These are phyloP conservation scores for Ennomos erosarius DNA, from an alignment of 2,888 invertebrate genomes.

Conservation along the genomic window DNA sequence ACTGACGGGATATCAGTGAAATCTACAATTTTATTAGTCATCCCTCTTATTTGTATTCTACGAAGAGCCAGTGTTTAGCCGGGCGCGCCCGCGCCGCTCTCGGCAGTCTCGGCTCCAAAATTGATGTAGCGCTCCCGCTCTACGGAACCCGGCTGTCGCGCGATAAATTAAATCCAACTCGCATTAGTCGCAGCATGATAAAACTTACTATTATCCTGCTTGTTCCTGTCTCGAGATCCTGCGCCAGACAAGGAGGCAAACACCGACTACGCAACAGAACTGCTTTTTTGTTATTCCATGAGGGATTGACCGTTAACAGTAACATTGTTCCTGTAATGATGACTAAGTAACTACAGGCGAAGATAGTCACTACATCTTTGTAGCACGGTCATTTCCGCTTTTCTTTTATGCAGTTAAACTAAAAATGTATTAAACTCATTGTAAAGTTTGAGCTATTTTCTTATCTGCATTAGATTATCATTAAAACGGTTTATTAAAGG, in stretches of 20 bases:
- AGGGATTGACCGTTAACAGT: conserved; percentile 74
- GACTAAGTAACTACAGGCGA: conserved; percentile 50
- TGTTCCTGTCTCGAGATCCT: conserved; percentile 56
- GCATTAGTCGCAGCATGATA: conserved; percentile 72
- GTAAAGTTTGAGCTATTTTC: conserved; percentile 41
- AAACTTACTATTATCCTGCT: conserved; percentile 70
- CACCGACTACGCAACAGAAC: conserved; percentile 65
- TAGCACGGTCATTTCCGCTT: no score
- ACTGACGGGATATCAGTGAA: conserved; percentile 6
- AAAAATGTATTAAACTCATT: conserved; percentile 37
- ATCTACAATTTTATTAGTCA: conserved; percentile 41
- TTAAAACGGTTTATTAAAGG: conserved; percentile 17
- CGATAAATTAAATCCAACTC: conserved; percentile 82
- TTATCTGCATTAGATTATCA: conserved; percentile 19
- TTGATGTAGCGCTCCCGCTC: conserved; percentile 75
- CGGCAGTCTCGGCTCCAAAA: conserved; percentile 51
- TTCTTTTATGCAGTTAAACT: conserved; percentile 20
- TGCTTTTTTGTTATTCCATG: conserved; percentile 78
- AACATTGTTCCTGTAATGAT: conserved; percentile 75
- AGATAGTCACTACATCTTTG: background rate
- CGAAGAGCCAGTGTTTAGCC: conserved; percentile 39
- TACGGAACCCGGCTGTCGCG: conserved; percentile 76
- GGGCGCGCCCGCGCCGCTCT: conserved; percentile 24
- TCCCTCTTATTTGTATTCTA: conserved; percentile 59
- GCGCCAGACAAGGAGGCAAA: conserved; percentile 68